phyloP scores from a whole-genome alignment of 2,113 vertebrate species.

The Leptodactylus fuscus region DNA sequence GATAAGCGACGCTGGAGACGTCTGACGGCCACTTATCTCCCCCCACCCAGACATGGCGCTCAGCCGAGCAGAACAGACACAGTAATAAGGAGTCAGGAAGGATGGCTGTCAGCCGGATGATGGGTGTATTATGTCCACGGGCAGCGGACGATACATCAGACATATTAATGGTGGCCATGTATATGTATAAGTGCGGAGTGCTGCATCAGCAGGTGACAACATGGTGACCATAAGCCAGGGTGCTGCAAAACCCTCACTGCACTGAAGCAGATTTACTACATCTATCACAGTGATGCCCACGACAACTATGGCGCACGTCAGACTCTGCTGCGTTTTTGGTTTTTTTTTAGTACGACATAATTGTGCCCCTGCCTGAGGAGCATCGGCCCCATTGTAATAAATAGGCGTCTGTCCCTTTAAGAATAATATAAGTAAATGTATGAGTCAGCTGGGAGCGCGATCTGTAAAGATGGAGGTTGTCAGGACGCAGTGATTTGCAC shows the following conservation, averaged over 20 bases:
- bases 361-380: too few relatives aligned
- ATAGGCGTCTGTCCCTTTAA: conserved; percentile 11
- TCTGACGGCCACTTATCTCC: neutral
- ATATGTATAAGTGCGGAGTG: neutral
- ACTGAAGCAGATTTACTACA: neutral
- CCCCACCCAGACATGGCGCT: neutral
- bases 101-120: neutral
- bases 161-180: neutral
- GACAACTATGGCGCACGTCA: too few relatives aligned
- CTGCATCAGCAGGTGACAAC: conserved; percentile 1
- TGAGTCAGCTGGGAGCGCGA: neutral
- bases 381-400: neutral
- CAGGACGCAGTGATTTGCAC: conserved; percentile 32
- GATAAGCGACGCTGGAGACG: neutral
- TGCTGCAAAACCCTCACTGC: neutral
- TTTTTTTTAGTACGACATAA: too few relatives aligned
- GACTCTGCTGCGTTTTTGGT: too few relatives aligned
- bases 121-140: neutral
- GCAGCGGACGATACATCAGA: neutral
- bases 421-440: neutral
- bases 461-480: conserved; percentile 26
- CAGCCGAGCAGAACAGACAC: neutral
- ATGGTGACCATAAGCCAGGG: neutral
- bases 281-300: too few relatives aligned
- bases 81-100: neutral